Percentiles rank a stretch among this genome's conserved stretches.
phyloP scores from a whole-genome alignment of 2,888 invertebrate species.

The Fragum fragum region DNA sequence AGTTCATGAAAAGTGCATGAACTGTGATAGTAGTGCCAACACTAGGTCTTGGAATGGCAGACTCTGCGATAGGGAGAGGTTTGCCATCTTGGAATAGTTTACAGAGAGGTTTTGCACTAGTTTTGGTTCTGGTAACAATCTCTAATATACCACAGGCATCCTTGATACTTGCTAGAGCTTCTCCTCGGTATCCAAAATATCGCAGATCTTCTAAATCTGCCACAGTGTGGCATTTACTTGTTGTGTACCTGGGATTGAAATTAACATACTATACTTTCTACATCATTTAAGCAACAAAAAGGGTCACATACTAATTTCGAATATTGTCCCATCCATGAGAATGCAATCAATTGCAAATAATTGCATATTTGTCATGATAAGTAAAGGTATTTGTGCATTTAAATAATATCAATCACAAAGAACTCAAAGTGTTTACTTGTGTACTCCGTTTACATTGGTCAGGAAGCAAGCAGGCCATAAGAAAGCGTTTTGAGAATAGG shows the following conservation, averaged over 20 bases:
- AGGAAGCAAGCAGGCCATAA: no score
- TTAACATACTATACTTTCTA: not conserved
- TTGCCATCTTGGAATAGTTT: conserved; percentile 89
- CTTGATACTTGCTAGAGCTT: conserved; percentile 90
- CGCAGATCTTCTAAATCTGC: conserved; percentile 88
- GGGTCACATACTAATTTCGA: no score
- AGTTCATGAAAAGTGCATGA: conserved; percentile 90
- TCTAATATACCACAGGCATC: conserved; percentile 89
- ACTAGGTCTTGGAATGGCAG: conserved; percentile 88
- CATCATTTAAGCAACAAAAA: no score
- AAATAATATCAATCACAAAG: no score
- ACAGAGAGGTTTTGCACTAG: conserved; percentile 88
- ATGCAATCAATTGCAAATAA: no score
- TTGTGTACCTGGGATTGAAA: conserved; percentile 88
- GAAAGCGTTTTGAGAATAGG: no score
- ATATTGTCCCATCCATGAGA: no score
- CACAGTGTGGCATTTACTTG: conserved; percentile 90
- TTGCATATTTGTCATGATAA: no score
- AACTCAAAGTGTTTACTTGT: no score
- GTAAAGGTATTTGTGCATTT: no score
- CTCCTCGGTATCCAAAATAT: conserved; percentile 91
- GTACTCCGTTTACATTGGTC: no score
- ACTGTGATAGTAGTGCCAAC: conserved; percentile 92
- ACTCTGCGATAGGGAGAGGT: conserved; percentile 84
- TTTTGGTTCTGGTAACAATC: conserved; percentile 89